phyloP scores from a whole-genome alignment of 2,113 vertebrate genomes.

The Neotoma lepida region DNA sequence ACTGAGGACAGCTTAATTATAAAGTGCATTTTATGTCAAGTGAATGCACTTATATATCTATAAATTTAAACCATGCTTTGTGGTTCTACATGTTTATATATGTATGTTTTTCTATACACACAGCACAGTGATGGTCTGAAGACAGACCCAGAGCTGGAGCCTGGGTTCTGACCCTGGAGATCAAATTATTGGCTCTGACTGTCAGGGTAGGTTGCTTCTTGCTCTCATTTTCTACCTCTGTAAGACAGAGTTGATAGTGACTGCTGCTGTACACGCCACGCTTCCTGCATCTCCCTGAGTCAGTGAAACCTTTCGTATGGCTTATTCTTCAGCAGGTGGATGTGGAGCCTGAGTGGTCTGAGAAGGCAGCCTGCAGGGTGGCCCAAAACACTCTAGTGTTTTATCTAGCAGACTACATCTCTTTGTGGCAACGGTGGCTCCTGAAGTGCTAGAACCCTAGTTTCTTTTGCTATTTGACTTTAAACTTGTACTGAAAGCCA shows the following conservation, averaged over 20 bases:
- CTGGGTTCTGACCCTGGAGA: background rate
- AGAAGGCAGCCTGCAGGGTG: fast-evolving
- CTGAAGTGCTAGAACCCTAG: too few relatives aligned
- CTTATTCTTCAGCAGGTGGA: background rate
- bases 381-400: fast-evolving
- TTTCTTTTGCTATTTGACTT: background rate
- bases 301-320: fast-evolving
- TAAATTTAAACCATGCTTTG: background rate
- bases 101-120: too few relatives aligned
- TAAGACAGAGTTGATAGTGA: background rate
- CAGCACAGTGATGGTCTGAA: background rate
- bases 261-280: fast-evolving
- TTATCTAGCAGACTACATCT: too few relatives aligned
- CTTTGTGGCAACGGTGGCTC: background rate
- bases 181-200: background rate
- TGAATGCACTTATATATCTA: background rate
- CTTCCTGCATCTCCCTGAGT: fast-evolving
- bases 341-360: background rate
- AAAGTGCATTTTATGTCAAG: background rate
- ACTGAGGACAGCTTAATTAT: background rate
- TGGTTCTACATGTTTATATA: background rate
- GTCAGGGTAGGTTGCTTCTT: background rate
- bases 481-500: background rate
- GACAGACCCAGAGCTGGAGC: background rate
- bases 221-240: background rate